Base-by-base conservation (phyloP, 2,888 invertebrate species). In the Nasonovia ribisnigri region DNA sequence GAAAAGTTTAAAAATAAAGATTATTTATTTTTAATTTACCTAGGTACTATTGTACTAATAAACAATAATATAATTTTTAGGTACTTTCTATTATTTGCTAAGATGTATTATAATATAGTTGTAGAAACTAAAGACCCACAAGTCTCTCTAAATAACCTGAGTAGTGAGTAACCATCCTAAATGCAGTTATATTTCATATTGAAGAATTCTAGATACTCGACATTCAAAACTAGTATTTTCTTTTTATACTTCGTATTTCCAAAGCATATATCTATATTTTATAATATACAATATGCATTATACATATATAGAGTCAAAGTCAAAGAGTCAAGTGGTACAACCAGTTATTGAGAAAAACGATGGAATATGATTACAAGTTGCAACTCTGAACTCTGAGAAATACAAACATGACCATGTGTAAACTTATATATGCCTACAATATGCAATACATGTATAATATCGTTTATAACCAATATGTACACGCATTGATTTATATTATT, bases 251-350 rank as follows among this genome's bases (percentile, higher is more conserved):
- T 77, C 2, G 77, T 77, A 77, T 77, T 77, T 77, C 36, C 8
- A 77, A 77, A 36, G 36, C 77, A 16, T 24, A 77, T 20, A 67
- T 67, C n/a, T n/a, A 36, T 67, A 67, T 36, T n/a, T 1, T 67
- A 36, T 8, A 36, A 36, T 8, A 36, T 36, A 77, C 77, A 77
- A 6, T 77, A 36, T 77, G 42, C 36, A 77, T 46, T 11, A 46
- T 46, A 46, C 46, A 46, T 46, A 46, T 77, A 36, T 77, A 20
- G 77, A 77, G 77, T 36, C 77, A 36, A 36, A 77, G 77, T 77
- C 77, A 77, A 77, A 77, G 77, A 77, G 77, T 84, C 43, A 84
- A 84, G 84, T 84, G 42, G 84, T 84, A 42, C 29, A 84, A 84
- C 84, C 84, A 84, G 84, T 84, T 84, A 43, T 77, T 77, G 77